Conservation (phyloP, 2,113 vertebrate genomes). For the Centrocercus urophasianus region DNA sequence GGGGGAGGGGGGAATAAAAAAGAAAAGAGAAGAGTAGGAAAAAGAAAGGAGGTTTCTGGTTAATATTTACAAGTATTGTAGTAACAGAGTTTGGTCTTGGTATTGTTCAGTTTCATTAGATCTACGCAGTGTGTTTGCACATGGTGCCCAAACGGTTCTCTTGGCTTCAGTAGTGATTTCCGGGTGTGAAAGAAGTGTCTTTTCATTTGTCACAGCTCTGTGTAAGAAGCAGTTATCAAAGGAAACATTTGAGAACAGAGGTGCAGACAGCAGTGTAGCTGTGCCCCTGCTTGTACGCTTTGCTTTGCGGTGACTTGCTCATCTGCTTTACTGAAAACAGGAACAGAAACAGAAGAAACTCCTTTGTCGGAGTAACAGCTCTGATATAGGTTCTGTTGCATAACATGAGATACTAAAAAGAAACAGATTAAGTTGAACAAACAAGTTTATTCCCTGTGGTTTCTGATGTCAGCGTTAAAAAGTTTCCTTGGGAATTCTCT, state of each 20-base stretch:
- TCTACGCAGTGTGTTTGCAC: neutral
- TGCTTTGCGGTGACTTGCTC: neutral
- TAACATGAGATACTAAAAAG: neutral
- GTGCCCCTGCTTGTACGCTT: neutral
- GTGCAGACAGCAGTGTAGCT: neutral
- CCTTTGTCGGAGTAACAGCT: neutral
- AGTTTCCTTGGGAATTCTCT: neutral
- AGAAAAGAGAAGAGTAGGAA: neutral
- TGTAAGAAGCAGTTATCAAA: neutral
- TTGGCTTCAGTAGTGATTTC: neutral
- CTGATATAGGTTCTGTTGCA: neutral
- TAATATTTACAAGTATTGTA: neutral
- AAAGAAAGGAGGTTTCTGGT: neutral
- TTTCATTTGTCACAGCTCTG: neutral
- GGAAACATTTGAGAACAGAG: neutral
- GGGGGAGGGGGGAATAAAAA: no score
- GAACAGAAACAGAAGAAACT: neutral
- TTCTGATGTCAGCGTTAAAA: neutral
- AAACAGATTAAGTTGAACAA: neutral
- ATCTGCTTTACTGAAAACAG: neutral
- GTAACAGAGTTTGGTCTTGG: neutral
- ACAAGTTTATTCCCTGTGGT: neutral
- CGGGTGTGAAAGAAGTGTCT: neutral
- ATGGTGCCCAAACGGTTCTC: neutral
- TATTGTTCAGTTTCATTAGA: neutral